Evolutionary conservation across 2,797 vertebrate species (phyloP), one percentile per base, ranked within the genome.

Genomic region (Aeoliscus strigatus): DNA sequence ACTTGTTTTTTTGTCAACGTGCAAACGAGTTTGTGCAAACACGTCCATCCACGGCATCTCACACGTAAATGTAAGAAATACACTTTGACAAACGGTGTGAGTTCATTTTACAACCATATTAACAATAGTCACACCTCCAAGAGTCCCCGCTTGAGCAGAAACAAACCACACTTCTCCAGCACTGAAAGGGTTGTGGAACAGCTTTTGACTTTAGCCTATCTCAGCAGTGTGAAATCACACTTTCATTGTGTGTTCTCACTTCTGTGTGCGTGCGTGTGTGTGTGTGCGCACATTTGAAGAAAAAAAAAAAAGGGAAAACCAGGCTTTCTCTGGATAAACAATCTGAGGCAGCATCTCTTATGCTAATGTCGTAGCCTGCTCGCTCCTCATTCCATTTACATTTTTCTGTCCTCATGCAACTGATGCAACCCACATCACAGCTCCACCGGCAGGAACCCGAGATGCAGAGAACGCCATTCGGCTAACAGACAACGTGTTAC

Each of bases 301-400:
- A 52, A 46, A n/a, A 18, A 43, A 38, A 38, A 27, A 52, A 50
- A 39, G 39, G 54, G 40, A 54, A 55, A 30, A 40, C 57, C 27
- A 14, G 60, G 63, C 45, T 70, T 66, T 69, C 72, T 77, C 67
- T 75, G 65, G 66, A 80, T 77, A 83, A 86, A 85, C 77, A 84
- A 80, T 83, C 80, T 82, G 81, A 87, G 76, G 73, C 83, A 84
- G 82, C 84, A 85, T 81, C 73, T 83, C 76, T 64, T 77, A 84
- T 87, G 83, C 65, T 82, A 86, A 85, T 81, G 56, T 35, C 9
- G 51, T 33, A 48, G 44, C 65, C 43, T 34, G 44, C 77, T 70
- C 68, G 44, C 76, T 71, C 42, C 64, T 79, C 70, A 73, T 59
- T 51, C 56, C 54, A 69, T 77, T 82, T 73, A 66, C 58, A 70